A percentile compares a stretch with the other conserved stretches of the same genome.
Conservation (phyloP, 2,797 vertebrate species). For the Gallirallus australis region DNA sequence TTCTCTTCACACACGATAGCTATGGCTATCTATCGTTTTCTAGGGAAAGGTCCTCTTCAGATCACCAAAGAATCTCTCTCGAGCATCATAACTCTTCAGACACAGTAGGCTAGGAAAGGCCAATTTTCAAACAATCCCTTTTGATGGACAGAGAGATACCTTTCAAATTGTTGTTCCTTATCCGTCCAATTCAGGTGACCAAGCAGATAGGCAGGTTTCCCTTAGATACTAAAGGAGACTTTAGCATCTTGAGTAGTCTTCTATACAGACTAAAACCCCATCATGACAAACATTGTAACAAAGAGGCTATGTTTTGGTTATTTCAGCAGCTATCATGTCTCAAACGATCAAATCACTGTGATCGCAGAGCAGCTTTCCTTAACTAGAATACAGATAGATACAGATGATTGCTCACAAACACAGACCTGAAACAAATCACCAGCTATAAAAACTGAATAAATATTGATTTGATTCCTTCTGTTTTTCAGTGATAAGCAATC, state of each 20-base stretch:
- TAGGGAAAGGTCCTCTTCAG: not conserved
- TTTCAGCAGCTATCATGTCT: slow-evolving; percentile 17
- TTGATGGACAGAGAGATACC: not conserved
- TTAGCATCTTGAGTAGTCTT: not conserved
- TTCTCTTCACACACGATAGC: not conserved
- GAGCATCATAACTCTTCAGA: not conserved
- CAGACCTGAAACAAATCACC: not conserved
- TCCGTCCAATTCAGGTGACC: not conserved
- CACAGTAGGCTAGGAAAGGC: not conserved
- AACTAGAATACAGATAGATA: not conserved
- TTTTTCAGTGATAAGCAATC: not conserved
- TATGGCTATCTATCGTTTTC: not conserved
- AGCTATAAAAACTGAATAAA: not conserved
- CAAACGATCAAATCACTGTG: not conserved
- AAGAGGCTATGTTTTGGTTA: not conserved
- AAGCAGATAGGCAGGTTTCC: not conserved
- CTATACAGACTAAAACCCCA: not conserved
- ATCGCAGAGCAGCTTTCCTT: not conserved
- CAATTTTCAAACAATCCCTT: not conserved
- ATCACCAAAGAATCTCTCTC: not conserved
- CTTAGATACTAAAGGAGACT: not conserved
- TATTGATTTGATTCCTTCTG: not conserved
- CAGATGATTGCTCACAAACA: not conserved
- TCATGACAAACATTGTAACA: not conserved
- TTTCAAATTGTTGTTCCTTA: not conserved